Evolutionary conservation across 1,140 invertebrate species (phyloP), one percentile per base, ranked within the genome.

Genomic region (Brachionus rubens): DNA sequence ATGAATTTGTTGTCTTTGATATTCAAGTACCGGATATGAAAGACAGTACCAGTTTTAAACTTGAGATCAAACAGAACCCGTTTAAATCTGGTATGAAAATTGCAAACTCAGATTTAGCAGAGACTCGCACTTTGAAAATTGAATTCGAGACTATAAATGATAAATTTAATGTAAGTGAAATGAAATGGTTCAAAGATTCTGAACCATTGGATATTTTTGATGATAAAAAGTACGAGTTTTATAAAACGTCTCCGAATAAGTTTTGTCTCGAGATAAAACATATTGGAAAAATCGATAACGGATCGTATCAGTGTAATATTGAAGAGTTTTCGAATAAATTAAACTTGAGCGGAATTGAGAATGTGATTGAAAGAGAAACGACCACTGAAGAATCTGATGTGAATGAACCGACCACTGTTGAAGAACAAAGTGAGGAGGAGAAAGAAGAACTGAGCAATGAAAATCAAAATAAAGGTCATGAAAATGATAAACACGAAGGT

Each of bases 21-120:
- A 7, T 54, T 16, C 2, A 50, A 33, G n/a, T 19, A 26, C 68
- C 68, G 4, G 68, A 72, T 1, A 4, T 72, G 7, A 48, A 72
- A 54, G 68, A 72, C 5, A 3, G 2, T 0, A 21, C 68, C 7
- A 72, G 68, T 54, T 72, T 72, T 72, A 48, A 46, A 14, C 7
- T 72, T 3, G 68, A 72, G 41, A 72, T 72, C 1, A 72, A 72
- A 50, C 68, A 72, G 50, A 72, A 72, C 50, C 68, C 68, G 5
- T 72, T 72, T 21, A 50, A 50, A 54, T 50, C 68, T 14, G 68
- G 68, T 10, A 72, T 72, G 16, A 72, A 33, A 72, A 41, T 72
- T 19, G 12, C 16, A 21, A 72, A 72, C 14, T 21, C 30, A 3
- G 47, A 72, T 12, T 5, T 72, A 10, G 24, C 33, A 50, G 46